Conservation (phyloP, 1,140 invertebrate genomes). For the Drosophila murphyi region DNA sequence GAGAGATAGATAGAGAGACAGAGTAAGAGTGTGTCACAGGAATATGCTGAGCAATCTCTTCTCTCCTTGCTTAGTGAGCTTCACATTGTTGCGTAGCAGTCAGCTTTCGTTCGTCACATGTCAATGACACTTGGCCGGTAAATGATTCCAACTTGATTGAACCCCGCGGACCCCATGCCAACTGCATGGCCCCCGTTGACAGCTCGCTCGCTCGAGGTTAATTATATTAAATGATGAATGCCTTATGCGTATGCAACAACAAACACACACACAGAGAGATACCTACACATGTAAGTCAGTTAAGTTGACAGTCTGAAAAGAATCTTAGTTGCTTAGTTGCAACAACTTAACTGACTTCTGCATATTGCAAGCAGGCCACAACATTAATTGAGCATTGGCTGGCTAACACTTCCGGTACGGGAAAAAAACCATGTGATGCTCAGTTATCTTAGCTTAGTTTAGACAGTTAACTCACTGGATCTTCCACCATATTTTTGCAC, state of each 20-base stretch:
- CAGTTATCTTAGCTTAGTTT: background rate
- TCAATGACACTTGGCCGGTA: slow-evolving; percentile 55
- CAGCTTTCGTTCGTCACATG: slow-evolving; percentile 38
- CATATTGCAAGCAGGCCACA: background rate
- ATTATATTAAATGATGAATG: slow-evolving; percentile 66
- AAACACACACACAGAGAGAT: too few species aligned
- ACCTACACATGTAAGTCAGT: too few species aligned
- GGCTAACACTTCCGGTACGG: slow-evolving; percentile 20
- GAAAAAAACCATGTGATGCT: slow-evolving; percentile 30
- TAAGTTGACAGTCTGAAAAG: too few species aligned
- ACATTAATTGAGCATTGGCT: background rate
- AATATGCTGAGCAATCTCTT: background rate
- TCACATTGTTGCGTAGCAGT: background rate
- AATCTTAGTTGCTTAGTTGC: too few species aligned
- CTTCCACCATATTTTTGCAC: slow-evolving; percentile 1
- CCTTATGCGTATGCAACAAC: slow-evolving; percentile 17
- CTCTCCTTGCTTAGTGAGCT: too few species aligned
- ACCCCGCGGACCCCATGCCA: slow-evolving; percentile 24
- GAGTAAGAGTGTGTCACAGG: background rate
- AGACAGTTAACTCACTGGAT: background rate
- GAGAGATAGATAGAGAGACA: background rate
- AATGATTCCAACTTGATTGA: slow-evolving; percentile 46
- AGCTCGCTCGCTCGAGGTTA: slow-evolving; percentile 43
- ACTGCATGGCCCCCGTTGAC: background rate
- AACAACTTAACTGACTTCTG: too few species aligned